These are phyloP conservation scores for Actinemys pallida DNA, from an alignment of 2,113 vertebrate species.

Conservation along the genomic window DNA sequence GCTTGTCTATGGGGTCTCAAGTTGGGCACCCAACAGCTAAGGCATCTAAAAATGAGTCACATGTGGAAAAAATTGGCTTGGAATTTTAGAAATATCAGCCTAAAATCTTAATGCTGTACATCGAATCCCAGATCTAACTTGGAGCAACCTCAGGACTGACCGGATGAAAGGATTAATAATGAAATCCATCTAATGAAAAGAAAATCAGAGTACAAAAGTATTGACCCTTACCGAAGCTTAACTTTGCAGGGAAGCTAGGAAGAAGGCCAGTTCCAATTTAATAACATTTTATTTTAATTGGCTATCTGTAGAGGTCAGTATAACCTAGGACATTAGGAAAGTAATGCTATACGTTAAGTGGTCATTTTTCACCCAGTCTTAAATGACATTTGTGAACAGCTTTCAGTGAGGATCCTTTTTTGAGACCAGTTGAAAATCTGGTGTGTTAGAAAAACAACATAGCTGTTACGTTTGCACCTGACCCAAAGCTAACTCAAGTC, in stretches of 20 bases:
- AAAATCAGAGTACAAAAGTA: neutral
- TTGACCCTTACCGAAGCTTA: neutral
- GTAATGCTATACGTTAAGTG: neutral
- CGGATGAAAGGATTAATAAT: neutral
- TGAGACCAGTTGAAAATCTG: neutral
- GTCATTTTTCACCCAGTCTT: neutral
- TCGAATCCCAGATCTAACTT: neutral
- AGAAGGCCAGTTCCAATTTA: neutral
- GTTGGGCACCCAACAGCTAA: neutral
- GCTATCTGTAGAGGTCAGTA: constrained; percentile 14
- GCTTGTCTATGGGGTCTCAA: neutral
- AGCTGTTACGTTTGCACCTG: neutral
- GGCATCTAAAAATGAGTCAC: neutral
- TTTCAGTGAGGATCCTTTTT: neutral
- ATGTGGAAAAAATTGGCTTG: neutral
- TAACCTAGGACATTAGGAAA: neutral
- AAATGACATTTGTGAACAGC: neutral
- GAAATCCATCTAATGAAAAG: neutral
- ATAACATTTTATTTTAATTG: neutral
- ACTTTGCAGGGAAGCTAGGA: neutral
- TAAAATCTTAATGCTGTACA: neutral
- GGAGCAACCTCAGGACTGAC: neutral
- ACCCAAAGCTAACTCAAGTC: neutral
- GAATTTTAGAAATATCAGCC: neutral
- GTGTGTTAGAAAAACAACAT: neutral